Evolutionary conservation across 2,113 vertebrate species (phyloP).

Genomic region (Malurus alboscapulatus): DNA sequence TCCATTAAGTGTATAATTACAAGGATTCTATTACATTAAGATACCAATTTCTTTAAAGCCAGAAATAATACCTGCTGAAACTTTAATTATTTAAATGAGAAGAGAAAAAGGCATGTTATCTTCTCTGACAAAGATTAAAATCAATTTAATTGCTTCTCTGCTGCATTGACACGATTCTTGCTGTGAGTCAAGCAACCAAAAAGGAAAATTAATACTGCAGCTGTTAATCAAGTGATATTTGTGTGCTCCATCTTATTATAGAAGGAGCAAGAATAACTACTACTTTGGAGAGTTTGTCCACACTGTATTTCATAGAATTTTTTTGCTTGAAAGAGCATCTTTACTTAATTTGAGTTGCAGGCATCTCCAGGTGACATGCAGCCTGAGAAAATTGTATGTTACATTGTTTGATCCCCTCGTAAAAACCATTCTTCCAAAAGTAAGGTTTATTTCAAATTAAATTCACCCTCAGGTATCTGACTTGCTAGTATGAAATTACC

Average conservation of each 20-base stretch:
- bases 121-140: slow-evolving; percentile 88
- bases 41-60: slow-evolving; percentile 83
- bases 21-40: slow-evolving; percentile 83
- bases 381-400: slow-evolving; percentile 48
- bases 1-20: slow-evolving; percentile 85
- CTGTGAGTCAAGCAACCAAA: slow-evolving; percentile 86
- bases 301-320: background rate
- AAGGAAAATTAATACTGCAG: slow-evolving; percentile 83
- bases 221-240: slow-evolving; percentile 84
- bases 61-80: slow-evolving; percentile 85
- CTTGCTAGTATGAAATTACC: slow-evolving; percentile 47
- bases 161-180: slow-evolving; percentile 82
- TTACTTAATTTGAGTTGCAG: slow-evolving; percentile 40
- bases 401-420: slow-evolving; percentile 1
- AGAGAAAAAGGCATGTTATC: slow-evolving; percentile 83
- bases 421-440: slow-evolving; percentile 58
- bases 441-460: slow-evolving; percentile 69
- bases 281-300: slow-evolving; percentile 47
- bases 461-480: slow-evolving; percentile 57
- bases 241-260: slow-evolving; percentile 72
- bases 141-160: slow-evolving; percentile 87
- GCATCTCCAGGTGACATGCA: background rate
- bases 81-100: slow-evolving; percentile 89
- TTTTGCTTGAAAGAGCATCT: slow-evolving; percentile 18
- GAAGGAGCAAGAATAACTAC: slow-evolving; percentile 54